phyloP scores from a whole-genome alignment of 2,113 vertebrate genomes.

The Ginglymostoma cirratum region DNA sequence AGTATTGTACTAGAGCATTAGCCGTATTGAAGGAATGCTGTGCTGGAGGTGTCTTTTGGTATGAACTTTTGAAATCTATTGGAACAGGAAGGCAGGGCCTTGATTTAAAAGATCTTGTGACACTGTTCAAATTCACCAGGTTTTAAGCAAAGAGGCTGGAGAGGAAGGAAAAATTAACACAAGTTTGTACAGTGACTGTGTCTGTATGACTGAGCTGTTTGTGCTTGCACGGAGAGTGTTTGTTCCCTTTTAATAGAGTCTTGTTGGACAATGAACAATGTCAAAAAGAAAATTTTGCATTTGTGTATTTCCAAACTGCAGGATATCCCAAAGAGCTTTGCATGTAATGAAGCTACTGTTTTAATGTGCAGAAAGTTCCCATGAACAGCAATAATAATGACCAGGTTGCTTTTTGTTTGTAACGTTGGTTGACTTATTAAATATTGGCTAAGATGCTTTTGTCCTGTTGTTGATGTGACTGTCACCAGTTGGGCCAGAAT shows the following conservation, averaged over 20 bases:
- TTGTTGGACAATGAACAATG: too few species aligned
- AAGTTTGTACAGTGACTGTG: not conserved
- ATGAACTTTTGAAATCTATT: not conserved
- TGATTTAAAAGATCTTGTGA: not conserved
- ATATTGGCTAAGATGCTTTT: not conserved
- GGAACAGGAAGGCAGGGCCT: not conserved
- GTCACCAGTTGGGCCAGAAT: not conserved
- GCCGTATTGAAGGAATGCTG: not conserved
- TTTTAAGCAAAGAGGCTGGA: not conserved
- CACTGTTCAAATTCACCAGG: not conserved
- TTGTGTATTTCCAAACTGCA: not conserved
- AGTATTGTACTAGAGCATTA: not conserved
- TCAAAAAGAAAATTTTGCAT: not conserved
- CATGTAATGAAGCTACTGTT: not conserved
- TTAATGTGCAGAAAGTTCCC: not conserved
- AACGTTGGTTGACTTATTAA: not conserved
- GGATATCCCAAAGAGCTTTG: not conserved
- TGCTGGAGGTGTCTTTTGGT: not conserved
- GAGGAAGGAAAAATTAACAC: not conserved
- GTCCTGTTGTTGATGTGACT: not conserved
- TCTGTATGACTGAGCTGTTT: not conserved
- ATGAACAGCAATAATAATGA: not conserved
- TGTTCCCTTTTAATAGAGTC: not conserved
- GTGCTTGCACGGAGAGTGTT: not conserved
- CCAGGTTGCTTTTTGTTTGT: not conserved